A percentile compares a stretch with the other conserved stretches of the same genome.
phyloP scores from a whole-genome alignment of 2,888 invertebrate genomes.

The Plutella xylostella region DNA sequence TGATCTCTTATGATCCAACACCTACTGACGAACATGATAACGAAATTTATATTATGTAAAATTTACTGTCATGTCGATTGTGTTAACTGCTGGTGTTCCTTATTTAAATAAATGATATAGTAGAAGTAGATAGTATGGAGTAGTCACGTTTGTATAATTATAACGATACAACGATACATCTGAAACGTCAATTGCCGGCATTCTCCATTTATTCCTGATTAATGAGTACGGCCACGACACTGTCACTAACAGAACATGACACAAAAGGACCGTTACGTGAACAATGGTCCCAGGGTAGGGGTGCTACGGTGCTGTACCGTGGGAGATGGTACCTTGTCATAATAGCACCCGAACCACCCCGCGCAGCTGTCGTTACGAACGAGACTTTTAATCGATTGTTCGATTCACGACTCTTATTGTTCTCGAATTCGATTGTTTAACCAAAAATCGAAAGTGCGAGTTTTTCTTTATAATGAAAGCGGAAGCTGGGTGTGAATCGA shows the following conservation, averaged over 20 bases:
- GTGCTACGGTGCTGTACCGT: constrained; percentile 30
- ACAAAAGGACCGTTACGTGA: constrained; percentile 17
- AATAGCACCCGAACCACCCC: constrained; percentile 26
- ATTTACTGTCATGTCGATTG: too few relatives aligned
- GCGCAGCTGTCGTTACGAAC: constrained; percentile 59
- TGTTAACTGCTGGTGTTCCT: too few relatives aligned
- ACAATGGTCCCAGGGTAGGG: constrained; percentile 28
- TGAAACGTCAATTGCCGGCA: too few relatives aligned
- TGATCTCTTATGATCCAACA: too few relatives aligned
- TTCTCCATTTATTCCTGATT: background rate
- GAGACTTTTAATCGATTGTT: constrained; percentile 53
- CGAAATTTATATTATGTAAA: too few relatives aligned
- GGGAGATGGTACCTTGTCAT: constrained; percentile 47
- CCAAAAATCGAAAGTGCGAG: too few relatives aligned
- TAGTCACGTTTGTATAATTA: too few relatives aligned
- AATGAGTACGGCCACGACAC: constrained; percentile 11
- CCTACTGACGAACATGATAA: too few relatives aligned
- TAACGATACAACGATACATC: too few relatives aligned
- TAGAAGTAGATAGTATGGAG: too few relatives aligned
- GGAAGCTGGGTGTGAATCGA: constrained; percentile 17
- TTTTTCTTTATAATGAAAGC: constrained; percentile 15
- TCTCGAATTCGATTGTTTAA: constrained; percentile 37
- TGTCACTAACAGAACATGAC: constrained; percentile 21
- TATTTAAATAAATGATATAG: too few relatives aligned
- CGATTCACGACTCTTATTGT: constrained; percentile 48